These are phyloP conservation scores for Stenurella melanura DNA, from an alignment of 2,888 invertebrate species.

Conservation along the genomic window DNA sequence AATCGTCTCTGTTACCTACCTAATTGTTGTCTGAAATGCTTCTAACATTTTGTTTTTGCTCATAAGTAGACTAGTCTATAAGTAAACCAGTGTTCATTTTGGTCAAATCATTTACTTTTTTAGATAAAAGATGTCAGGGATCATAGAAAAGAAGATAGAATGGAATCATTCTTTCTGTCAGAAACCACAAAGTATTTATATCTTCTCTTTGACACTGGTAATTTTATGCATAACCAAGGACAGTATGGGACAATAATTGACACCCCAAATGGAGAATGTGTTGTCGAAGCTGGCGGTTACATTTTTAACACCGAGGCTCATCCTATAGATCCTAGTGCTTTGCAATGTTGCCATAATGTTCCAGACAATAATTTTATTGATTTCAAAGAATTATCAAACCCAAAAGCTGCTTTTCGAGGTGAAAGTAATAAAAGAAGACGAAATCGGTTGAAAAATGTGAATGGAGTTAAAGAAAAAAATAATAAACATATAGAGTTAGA, in stretches of 20 bases:
- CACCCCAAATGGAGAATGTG: slow-evolving; percentile 89
- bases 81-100: not conserved
- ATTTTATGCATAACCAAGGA: slow-evolving; percentile 95
- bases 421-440: slow-evolving; percentile 61
- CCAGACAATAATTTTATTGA: slow-evolving; percentile 72
- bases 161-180: slow-evolving; percentile 99
- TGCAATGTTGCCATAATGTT: slow-evolving; percentile 88
- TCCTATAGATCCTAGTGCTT: slow-evolving; percentile 93
- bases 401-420: slow-evolving; percentile 67
- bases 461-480: slow-evolving; percentile 36
- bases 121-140: slow-evolving; percentile 96
- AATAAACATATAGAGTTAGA: slow-evolving; percentile 21
- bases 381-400: slow-evolving; percentile 69
- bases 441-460: slow-evolving; percentile 21
- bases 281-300: slow-evolving; percentile 94
- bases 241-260: slow-evolving; percentile 84
- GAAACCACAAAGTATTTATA: slow-evolving; percentile 99
- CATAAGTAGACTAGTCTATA: not conserved
- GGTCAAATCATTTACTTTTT: slow-evolving; percentile 51
- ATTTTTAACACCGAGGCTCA: slow-evolving; percentile 99
- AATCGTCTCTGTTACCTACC: no score
- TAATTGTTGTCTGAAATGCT: no score
- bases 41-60: not conserved
- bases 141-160: slow-evolving; percentile 95
- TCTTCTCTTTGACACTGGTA: slow-evolving; percentile 95